Evolutionary conservation across 2,113 vertebrate species (phyloP), one percentile per base, ranked within the genome.

Genomic region (Peucedramus taeniatus): DNA sequence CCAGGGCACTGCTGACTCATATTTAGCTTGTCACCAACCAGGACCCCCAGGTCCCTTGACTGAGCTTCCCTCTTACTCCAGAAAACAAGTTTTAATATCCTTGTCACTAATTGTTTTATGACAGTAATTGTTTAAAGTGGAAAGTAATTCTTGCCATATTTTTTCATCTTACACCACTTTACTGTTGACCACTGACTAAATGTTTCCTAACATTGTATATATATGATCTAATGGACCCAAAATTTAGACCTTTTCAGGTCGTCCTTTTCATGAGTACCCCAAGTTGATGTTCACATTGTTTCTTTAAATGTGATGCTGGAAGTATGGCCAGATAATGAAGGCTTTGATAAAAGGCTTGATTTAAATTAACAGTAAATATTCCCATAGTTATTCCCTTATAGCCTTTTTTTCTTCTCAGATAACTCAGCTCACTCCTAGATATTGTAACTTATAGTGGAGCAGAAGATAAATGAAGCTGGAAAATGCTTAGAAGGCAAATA

Each of bases 1-100:
- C 24, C 70, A 24, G 42, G 15, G 20, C 35, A 57, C 35, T 57
- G 16, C 30, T 75, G 60, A 0, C 20, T 85, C 24, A 56, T 7
- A 0, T 2, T 40, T 2, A 30, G 0, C 35, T 49, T 16, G 3
- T 24, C 35, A 66, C 7, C 8, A 19, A n/a, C 8, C 50, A 65
- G 50, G 24, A 85, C 19, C 10, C 5, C 24, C 4, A 49, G 7
- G 3, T 49, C 42, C 7, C 12, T 75, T 65, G 31, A 28, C 15
- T 61, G 50, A 82, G 5, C 10, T 60, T 74, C 26, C 15, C 18
- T 74, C 57, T 53, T 57, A 51, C 5, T 13, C 15, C 9, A 53
- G n/a, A 47, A 66, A 66, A 12, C 4, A 60, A 11, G 31, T 53
- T 47, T 86, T 40, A 64, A 33, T 57, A 2, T 28, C 13, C 3